Evolutionary conservation across 1,140 invertebrate species (phyloP), one percentile per base, ranked within the genome.

Genomic region (Panonychus citri): DNA sequence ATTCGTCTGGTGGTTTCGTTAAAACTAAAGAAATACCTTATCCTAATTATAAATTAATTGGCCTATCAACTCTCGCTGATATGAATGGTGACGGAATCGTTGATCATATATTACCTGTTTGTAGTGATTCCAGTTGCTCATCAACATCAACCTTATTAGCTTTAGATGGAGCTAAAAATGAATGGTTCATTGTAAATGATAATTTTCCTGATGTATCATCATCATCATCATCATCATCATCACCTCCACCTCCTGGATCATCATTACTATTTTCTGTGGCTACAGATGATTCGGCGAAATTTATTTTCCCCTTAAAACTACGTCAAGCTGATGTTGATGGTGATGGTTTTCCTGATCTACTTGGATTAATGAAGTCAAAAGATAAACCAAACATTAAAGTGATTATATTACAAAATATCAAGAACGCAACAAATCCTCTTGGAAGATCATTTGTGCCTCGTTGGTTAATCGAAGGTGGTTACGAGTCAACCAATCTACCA

Each of bases 271-370:
- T 34, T 34, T 1, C 17, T 5, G 28, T 39, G 3, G 17, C 15
- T 1, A 17, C 34, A 21, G 10, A 24, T 39, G 12, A 37, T 12
- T n/a, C 19, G 1, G n/a, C 26, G 4, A 5, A 37, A 1, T 40
- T 55, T 43, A 15, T 13, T 59, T 71, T 3, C 85, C 60, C 61
- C 0, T 82, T 90, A 21, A 85, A 83, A 3, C 72, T 93, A 42
- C 73, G 85, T 48, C 80, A 80, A 62, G 90, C 87, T 1, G 91
- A 97, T 70, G 90, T 85, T 62, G 90, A 95, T 67, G 81, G 93
- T 77, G 90, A 97, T 72, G 90, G 90, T 1, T 95, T 83, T 72
- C 86, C 88, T 12, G 91, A 97, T 73, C 72, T 95, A 43, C 65
- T 95, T 12, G 79, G 52, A 43, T 50, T 62, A 15, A 53, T 64